Evolutionary conservation across 30 jellyfish, hydroid and myxozoan species (phyloP), one percentile per base, ranked within the genome.

Genomic region (Morbakka virulenta): DNA sequence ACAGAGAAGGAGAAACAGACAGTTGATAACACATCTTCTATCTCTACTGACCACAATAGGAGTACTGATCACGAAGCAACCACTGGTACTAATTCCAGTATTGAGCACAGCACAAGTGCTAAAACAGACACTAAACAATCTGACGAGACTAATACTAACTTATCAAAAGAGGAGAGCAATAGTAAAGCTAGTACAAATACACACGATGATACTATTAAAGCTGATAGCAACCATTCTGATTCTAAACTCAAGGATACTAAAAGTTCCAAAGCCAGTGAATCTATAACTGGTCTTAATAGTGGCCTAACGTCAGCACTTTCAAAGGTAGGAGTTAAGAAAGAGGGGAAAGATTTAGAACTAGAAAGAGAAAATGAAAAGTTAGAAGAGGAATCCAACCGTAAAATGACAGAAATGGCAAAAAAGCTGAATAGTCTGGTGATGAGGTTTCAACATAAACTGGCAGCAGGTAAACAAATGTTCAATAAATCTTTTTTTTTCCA

Each of bases 321-420:
- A 9, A 23, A 23, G 12, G 1, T 27, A 69, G 36, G 36, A 28
- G 81, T 3, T 14, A 28, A 72, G 25, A 25, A 21, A 12, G 32
- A n/a, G 11, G 87, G 20, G 13, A 63, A 26, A 3, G 50, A 63
- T 27, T 75, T 31, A 22, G 82, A 26, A 72, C 67, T 62, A 23
- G 97, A 61, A 20, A 67, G 76, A 32, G 87, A 32, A 32, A 77
- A 89, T 67, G 82, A 85, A 12, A 65, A 62, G 14, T 57, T 62
- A 17, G 97, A 89, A 28, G 97, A 83, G 52, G 89, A 77, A 34
- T 88, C 98, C 13, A 94, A 92, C 23, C 85, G 81, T 36, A 82
- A 92, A 52, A 84, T 92, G 96, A 95, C 82, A 12, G 96, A 81
- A 14, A 92, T 92, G 98, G 98, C 98, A 0, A 92, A 93, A 29